These are phyloP conservation scores for Xiphydria camelus DNA, from an alignment of 2,888 invertebrate species.

Conservation along the genomic window DNA sequence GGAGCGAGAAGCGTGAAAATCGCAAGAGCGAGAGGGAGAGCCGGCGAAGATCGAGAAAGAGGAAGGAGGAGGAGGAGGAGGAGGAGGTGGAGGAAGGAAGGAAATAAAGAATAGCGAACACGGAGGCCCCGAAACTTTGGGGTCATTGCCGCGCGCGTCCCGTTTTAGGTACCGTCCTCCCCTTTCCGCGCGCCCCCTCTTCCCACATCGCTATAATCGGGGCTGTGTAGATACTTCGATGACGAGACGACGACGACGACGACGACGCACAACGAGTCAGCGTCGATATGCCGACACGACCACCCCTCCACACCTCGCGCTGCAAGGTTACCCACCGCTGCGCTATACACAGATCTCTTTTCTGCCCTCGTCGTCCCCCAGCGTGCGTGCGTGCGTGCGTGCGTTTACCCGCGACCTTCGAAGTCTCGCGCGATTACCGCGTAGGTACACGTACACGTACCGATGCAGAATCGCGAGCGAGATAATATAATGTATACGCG, in stretches of 20 bases:
- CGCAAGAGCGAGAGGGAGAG: slow-evolving; percentile 18
- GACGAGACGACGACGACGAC: no score
- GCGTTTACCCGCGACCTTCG: neutral
- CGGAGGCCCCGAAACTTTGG: slow-evolving; percentile 42
- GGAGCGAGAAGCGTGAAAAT: slow-evolving; percentile 14
- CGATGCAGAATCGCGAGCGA: no score
- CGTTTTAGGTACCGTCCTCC: slow-evolving; percentile 30
- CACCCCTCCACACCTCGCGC: no score
- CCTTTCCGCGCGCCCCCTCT: neutral
- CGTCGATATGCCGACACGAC: no score
- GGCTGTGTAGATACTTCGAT: no score
- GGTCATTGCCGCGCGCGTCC: slow-evolving; percentile 47
- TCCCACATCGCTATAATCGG: no score
- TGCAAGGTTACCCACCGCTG: slow-evolving; percentile 33
- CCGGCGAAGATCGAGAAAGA: slow-evolving; percentile 1
- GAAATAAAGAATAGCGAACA: slow-evolving; percentile 9
- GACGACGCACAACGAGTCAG: no score
- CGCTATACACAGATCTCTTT: neutral
- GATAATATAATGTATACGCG: no score
- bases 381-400: no score
- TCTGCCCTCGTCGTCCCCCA: neutral
- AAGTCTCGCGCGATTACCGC: neutral
- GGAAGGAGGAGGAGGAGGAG: slow-evolving; percentile 18
- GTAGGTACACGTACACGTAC: no score
- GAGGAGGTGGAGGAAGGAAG: slow-evolving; percentile 4